Base-by-base conservation (phyloP, 2,888 invertebrate genomes). In the Rhagonycha fulva region DNA sequence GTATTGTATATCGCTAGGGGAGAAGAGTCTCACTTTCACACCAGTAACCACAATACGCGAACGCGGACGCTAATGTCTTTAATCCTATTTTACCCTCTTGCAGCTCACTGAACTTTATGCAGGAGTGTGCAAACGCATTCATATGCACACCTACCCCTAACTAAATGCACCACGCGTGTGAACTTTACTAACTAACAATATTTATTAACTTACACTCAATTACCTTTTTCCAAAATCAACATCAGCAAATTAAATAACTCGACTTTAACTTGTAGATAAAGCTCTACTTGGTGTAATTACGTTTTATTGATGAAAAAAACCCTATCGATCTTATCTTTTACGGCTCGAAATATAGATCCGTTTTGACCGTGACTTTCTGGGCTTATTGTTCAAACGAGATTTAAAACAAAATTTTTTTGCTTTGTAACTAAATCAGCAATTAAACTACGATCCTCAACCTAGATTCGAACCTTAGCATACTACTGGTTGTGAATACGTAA, bases 21-120 rank as follows among this genome's bases (percentile, higher is more conserved):
- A 62, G 74, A 69, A 76, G 80, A 84, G 87, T 86, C 85, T 87
- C 87, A 87, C 87, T 88, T 88, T 88, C 87, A 88, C 88, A 88
- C 88, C 88, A 88, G 88, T 87, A 87, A 85, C 88, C 87, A 88
- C 87, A 87, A 87, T 86, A 86, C 85, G 85, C 84, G 83, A 79
- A 81, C 81, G 85, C 84, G 77, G 78, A 79, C 85, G 85, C 85
- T 86, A 86, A 86, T 86, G 84, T 86, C 82, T 82, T 84, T 81
- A 81, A 80, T 82, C 81, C 80, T 71, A 80, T 78, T 79, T 80
- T 78, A 76, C 77, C 75, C 79, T 74, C 80, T 78, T 80, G 60
- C 80, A 74, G 80, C 78, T 81, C 81, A 78, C 47, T 77, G 80
- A 79, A 77, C 80, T 81, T 80, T 74, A 76, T 71, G 72, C 73